phyloP scores from a whole-genome alignment of 1,140 invertebrate genomes.

The Leptoteleia sp. region DNA sequence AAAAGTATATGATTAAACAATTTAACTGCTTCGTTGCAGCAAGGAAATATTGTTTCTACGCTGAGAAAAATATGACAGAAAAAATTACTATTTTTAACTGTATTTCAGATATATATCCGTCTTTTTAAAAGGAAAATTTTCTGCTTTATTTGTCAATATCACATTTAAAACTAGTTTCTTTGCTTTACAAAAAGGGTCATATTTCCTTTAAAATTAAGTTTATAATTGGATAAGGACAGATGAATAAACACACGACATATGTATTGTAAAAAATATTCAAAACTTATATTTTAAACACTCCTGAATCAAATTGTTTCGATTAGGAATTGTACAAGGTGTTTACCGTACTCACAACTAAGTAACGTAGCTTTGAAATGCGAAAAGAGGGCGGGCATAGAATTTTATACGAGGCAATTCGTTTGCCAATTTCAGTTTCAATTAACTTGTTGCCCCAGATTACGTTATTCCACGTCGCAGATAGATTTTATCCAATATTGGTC shows the following conservation, averaged over 20 bases:
- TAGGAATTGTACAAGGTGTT: constrained; percentile 67
- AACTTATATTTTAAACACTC: constrained; percentile 70
- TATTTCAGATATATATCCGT: too few relatives aligned
- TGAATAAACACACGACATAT: constrained; percentile 30
- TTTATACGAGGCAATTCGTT: constrained; percentile 21
- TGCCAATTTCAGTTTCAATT: constrained; percentile 24
- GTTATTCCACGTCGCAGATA: constrained; percentile 38
- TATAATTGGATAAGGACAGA: constrained; percentile 10
- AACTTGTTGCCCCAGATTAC: constrained; percentile 10
- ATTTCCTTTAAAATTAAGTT: neutral
- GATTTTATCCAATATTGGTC: neutral
- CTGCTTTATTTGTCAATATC: too few relatives aligned
- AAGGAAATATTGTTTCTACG: too few relatives aligned
- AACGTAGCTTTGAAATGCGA: constrained; percentile 65
- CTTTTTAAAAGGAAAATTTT: too few relatives aligned
- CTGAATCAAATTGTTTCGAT: constrained; percentile 64
- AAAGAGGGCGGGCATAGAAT: constrained; percentile 60
- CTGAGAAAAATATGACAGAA: too few relatives aligned
- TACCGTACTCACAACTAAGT: constrained; percentile 67
- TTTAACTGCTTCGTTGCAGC: too few relatives aligned
- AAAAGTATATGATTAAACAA: too few relatives aligned
- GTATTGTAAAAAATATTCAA: constrained; percentile 70
- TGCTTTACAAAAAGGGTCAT: too few relatives aligned
- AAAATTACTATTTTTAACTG: too few relatives aligned
- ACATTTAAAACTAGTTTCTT: too few relatives aligned